A percentile compares a stretch with the other conserved stretches of the same genome.
phyloP scores from a whole-genome alignment of 2,888 invertebrate genomes.

The Asteroscopus sphinx region DNA sequence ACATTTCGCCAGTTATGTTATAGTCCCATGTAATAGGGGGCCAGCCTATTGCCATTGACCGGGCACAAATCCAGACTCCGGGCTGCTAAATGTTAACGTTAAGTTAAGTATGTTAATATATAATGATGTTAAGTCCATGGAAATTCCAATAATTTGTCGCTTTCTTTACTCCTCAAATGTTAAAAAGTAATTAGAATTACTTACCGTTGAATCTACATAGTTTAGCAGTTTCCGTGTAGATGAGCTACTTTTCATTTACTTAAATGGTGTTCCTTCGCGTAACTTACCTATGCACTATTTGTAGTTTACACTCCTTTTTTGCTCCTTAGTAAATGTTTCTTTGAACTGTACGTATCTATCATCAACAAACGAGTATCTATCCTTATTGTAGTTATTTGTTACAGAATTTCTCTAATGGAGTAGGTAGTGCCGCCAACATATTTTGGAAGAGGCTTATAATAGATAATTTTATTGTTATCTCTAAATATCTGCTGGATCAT shows the following conservation, averaged over 20 bases:
- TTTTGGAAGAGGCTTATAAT: no score
- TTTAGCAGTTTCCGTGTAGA: slow-evolving; percentile 29
- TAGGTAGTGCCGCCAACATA: no score
- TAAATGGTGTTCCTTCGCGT: slow-evolving; percentile 23
- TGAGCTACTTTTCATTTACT: slow-evolving; percentile 31
- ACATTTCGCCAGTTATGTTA: no score
- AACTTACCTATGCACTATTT: slow-evolving; percentile 19
- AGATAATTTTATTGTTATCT: no score
- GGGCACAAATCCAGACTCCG: no score
- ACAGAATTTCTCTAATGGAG: neutral
- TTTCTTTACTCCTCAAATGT: slow-evolving; percentile 33
- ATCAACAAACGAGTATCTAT: neutral
- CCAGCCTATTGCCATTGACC: no score
- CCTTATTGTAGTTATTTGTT: neutral
- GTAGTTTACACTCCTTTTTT: slow-evolving; percentile 19
- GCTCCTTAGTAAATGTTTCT: slow-evolving; percentile 6
- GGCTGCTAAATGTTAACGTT: no score
- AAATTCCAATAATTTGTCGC: slow-evolving; percentile 15
- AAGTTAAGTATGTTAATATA: no score
- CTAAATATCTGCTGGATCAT: no score
- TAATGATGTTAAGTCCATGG: slow-evolving; percentile 20
- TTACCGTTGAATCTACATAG: slow-evolving; percentile 37
- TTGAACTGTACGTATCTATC: slow-evolving; percentile 9
- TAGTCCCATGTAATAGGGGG: no score
- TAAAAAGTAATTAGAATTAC: slow-evolving; percentile 22